A percentile compares a stretch with the other conserved stretches of the same genome.
Evolutionary conservation across 2,888 invertebrate species (phyloP).

Genomic region (Coelogynopora nodosa): DNA sequence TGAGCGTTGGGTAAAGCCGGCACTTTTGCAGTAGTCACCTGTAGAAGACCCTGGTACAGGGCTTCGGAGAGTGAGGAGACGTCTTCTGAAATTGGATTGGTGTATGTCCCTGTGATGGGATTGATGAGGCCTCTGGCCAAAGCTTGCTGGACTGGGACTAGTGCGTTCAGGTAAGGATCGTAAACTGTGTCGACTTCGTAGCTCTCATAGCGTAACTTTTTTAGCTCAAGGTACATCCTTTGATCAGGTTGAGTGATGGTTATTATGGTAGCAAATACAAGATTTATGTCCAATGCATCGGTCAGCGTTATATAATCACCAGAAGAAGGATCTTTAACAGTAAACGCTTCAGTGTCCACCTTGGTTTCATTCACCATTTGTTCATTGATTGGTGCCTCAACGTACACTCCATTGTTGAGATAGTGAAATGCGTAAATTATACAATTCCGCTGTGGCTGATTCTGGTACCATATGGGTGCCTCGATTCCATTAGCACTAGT

Average conservation of each 20-base stretch:
- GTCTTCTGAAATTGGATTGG: not conserved
- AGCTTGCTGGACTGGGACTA: not conserved
- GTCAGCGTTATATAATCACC: not conserved
- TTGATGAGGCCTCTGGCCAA: not conserved
- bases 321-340: not conserved
- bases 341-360: not conserved
- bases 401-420: not conserved
- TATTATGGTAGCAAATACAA: not conserved
- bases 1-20: not conserved
- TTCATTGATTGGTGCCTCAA: not conserved
- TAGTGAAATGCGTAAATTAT: not conserved
- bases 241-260: not conserved
- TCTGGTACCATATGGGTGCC: not conserved
- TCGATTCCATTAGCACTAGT: not conserved
- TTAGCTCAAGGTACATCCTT: not conserved
- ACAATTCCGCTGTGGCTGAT: not conserved
- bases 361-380: not conserved
- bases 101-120: not conserved
- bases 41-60: not conserved
- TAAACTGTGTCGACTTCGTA: not conserved
- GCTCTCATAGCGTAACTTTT: not conserved
- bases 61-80: not conserved
- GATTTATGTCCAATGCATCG: not conserved
- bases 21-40: not conserved
- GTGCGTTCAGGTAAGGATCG: not conserved